Evolutionary conservation across 1,140 invertebrate genomes (phyloP).

Genomic region (Cataglyphis hispanica): DNA sequence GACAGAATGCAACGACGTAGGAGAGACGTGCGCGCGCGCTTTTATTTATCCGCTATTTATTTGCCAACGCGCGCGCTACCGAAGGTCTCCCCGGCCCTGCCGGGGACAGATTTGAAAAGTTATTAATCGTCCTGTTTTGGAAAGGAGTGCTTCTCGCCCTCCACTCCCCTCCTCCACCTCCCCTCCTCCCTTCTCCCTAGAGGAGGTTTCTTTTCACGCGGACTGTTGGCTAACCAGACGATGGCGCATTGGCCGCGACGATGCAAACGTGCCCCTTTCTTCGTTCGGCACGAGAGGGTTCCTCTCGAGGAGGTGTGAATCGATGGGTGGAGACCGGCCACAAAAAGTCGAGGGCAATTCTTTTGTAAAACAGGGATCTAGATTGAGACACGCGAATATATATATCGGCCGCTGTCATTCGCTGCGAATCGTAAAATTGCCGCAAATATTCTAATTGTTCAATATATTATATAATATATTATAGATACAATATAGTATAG

Average conservation of each 20-base stretch:
- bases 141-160: constrained; percentile 60
- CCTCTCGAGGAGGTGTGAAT: constrained; percentile 68
- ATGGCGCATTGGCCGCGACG: constrained; percentile 60
- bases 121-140: constrained; percentile 85
- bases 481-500: too few species aligned
- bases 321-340: constrained; percentile 58
- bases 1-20: constrained; percentile 80
- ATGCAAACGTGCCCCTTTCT: constrained; percentile 51
- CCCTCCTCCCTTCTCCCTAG: not conserved
- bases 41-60: constrained; percentile 87
- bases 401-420: not conserved
- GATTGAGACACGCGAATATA: constrained; percentile 46
- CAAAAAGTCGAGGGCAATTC: constrained; percentile 29
- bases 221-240: constrained; percentile 59
- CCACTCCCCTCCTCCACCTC: too few species aligned
- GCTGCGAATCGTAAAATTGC: not conserved
- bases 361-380: not conserved
- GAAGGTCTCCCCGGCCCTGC: constrained; percentile 78
- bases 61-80: constrained; percentile 83
- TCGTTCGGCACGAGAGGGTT: constrained; percentile 41
- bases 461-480: not conserved
- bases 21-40: constrained; percentile 73
- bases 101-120: constrained; percentile 85
- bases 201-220: constrained; percentile 53
- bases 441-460: not conserved